Conservation (phyloP, 2,797 vertebrate species). For the Enoplosus armatus region DNA sequence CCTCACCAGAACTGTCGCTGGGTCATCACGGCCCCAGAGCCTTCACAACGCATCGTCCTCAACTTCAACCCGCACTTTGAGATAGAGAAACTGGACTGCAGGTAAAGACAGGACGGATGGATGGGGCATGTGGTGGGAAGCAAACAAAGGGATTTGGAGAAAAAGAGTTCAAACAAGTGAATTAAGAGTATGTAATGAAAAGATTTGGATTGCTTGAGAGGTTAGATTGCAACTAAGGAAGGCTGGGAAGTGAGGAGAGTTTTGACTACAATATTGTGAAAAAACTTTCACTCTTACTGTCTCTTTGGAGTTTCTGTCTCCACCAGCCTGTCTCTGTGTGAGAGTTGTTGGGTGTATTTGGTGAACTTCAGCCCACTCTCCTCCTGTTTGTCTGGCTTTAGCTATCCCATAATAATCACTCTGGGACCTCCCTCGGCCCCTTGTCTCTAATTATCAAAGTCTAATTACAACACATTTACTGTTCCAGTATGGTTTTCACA, state of each 20-base stretch:
- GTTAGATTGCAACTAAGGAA: background rate
- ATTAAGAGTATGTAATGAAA: background rate
- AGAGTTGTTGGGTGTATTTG: constrained; percentile 41
- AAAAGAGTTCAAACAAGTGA: background rate
- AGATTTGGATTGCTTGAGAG: background rate
- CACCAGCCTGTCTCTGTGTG: constrained; percentile 26
- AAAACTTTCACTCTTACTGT: background rate
- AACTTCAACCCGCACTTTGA: constrained; percentile 99
- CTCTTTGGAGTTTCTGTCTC: constrained; percentile 20
- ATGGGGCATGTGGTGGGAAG: background rate
- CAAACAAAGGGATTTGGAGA: background rate
- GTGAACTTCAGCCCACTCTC: constrained; percentile 75
- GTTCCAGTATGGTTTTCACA: constrained; percentile 72
- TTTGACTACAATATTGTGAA: background rate
- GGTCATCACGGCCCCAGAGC: constrained; percentile 94
- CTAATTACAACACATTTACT: constrained; percentile 77
- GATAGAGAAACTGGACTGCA: constrained; percentile 98
- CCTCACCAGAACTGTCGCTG: constrained; percentile 97
- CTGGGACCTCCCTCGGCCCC: constrained; percentile 69
- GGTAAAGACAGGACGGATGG: constrained; percentile 83
- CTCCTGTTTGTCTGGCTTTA: constrained; percentile 75
- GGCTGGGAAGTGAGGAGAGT: background rate
- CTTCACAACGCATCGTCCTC: constrained; percentile 96
- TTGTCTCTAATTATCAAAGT: constrained; percentile 76
- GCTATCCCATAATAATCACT: constrained; percentile 76